Conservation (phyloP, 2,113 vertebrate species). For the Scolopax mira region DNA sequence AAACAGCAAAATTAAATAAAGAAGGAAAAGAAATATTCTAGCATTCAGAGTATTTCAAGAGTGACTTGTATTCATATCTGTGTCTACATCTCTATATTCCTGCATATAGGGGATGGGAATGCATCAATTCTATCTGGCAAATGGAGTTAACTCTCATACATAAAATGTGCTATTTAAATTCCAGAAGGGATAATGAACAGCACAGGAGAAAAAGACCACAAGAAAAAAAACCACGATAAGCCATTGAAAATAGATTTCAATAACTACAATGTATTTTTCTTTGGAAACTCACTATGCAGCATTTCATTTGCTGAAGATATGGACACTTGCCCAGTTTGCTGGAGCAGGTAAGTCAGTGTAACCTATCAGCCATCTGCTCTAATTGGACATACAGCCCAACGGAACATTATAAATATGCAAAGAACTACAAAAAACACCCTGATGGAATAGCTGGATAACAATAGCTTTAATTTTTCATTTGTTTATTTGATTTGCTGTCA, state of each 20-base stretch:
- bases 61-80: constrained; percentile 11
- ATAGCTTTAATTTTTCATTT: constrained; percentile 78
- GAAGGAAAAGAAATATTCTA: constrained; percentile 29
- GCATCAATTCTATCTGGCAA: constrained; percentile 29
- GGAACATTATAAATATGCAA: constrained; percentile 47
- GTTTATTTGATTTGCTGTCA: constrained; percentile 73
- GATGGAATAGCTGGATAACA: constrained; percentile 61
- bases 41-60: neutral
- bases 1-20: constrained; percentile 67
- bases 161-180: constrained; percentile 56
- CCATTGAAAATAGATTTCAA: constrained; percentile 9
- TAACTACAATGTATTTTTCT: neutral
- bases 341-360: constrained; percentile 48
- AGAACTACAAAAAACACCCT: neutral
- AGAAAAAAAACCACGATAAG: neutral
- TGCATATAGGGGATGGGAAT: neutral
- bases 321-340: constrained; percentile 42
- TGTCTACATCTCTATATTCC: constrained; percentile 17
- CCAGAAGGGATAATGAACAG: constrained; percentile 38
- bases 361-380: constrained; percentile 71
- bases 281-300: neutral
- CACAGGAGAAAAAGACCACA: neutral
- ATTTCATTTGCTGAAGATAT: neutral
- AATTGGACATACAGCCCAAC: constrained; percentile 42
- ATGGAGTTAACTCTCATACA: constrained; percentile 24